phyloP scores from a whole-genome alignment of 1,140 invertebrate genomes.

The Zaprionus ornatus region DNA sequence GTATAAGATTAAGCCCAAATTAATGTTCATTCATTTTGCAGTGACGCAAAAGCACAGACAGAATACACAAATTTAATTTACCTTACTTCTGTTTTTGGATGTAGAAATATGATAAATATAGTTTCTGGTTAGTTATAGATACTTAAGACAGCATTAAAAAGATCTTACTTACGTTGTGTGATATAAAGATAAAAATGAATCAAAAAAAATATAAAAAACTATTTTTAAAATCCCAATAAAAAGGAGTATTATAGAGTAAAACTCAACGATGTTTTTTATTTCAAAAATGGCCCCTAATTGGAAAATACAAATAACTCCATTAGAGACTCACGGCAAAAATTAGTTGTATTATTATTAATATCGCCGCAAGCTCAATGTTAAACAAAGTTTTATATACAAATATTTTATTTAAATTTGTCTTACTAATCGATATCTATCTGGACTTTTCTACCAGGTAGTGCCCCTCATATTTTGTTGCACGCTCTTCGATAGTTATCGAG shows the following conservation, averaged over 20 bases:
- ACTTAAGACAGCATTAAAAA: slow-evolving; percentile 75
- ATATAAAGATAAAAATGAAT: slow-evolving; percentile 73
- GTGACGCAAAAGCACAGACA: slow-evolving; percentile 52
- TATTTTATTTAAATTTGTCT: neutral
- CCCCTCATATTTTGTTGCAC: neutral
- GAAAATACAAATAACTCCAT: too few species aligned
- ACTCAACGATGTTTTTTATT: neutral
- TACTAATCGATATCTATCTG: neutral
- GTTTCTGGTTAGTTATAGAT: slow-evolving; percentile 66
- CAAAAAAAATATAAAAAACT: slow-evolving; percentile 74
- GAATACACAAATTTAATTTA: slow-evolving; percentile 47
- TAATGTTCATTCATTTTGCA: slow-evolving; percentile 39
- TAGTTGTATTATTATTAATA: neutral
- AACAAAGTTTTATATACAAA: neutral
- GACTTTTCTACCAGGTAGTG: neutral
- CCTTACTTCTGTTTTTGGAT: slow-evolving; percentile 55
- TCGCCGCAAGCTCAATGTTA: neutral
- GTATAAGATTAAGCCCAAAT: slow-evolving; percentile 49
- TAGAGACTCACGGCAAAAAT: neutral
- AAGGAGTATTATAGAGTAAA: slow-evolving; percentile 78
- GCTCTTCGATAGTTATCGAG: slow-evolving; percentile 31
- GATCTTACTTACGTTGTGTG: slow-evolving; percentile 80
- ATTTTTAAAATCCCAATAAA: slow-evolving; percentile 81
- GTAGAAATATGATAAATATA: slow-evolving; percentile 47
- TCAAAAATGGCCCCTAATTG: neutral